Evolutionary conservation across 2,113 vertebrate species (phyloP).

Genomic region (Silurus glanis): DNA sequence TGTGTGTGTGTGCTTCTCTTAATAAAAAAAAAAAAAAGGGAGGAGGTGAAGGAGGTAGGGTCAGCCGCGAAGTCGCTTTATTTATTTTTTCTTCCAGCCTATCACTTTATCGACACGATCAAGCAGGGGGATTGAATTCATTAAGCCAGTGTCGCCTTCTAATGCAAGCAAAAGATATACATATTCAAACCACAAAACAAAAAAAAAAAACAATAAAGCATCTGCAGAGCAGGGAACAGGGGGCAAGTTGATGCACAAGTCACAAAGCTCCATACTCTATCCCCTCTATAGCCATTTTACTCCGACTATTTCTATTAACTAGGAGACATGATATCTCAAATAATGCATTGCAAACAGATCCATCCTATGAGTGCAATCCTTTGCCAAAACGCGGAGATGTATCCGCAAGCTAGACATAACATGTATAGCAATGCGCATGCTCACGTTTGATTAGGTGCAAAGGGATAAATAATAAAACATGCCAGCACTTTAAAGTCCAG

Average conservation of each 20-base stretch:
- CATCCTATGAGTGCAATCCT: background rate
- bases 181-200: constrained; percentile 41
- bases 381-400: background rate
- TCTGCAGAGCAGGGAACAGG: constrained; percentile 17
- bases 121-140: constrained; percentile 48
- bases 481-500: background rate
- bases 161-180: constrained; percentile 43
- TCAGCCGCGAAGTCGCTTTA: constrained; percentile 41
- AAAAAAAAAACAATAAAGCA: background rate
- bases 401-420: background rate
- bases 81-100: constrained; percentile 39
- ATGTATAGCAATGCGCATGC: constrained; percentile 13
- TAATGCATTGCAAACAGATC: background rate
- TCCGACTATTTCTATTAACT: constrained; percentile 5
- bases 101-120: constrained; percentile 51
- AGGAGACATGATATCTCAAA: background rate
- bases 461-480: background rate
- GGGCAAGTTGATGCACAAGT: constrained; percentile 16
- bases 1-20: background rate
- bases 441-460: constrained; percentile 21
- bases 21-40: constrained; percentile 20
- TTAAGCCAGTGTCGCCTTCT: constrained; percentile 37
- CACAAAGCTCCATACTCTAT: constrained; percentile 16
- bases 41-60: constrained; percentile 28
- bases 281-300: constrained; percentile 17